Conservation (phyloP, 1,140 invertebrate species). For the Drosophila equinoxialis region DNA sequence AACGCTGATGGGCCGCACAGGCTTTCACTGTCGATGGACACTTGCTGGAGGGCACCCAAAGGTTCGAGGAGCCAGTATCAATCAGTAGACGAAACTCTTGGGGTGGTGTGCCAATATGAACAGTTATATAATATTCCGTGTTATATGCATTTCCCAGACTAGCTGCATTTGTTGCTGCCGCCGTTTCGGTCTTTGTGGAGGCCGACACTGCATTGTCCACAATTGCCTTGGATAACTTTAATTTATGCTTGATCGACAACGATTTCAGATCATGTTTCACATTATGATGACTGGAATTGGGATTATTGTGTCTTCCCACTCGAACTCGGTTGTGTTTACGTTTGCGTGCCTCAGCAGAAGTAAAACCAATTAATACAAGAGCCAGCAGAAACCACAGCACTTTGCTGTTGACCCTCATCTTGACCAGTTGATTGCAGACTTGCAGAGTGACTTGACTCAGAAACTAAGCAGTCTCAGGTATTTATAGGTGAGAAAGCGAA, state of each 20-base stretch:
- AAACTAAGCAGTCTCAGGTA: constrained; percentile 33
- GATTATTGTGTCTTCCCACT: constrained; percentile 31
- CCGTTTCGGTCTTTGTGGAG: too few relatives aligned
- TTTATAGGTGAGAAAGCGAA: constrained; percentile 30
- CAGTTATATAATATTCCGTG: constrained; percentile 97
- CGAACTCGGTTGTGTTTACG: constrained; percentile 11
- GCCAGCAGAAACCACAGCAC: constrained; percentile 19
- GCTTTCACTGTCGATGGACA: constrained; percentile 90
- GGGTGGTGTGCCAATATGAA: constrained; percentile 94
- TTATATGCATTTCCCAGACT: constrained; percentile 84
- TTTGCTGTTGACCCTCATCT: constrained; percentile 24
- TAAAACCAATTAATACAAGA: background rate
- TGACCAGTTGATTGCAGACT: background rate
- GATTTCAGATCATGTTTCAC: constrained; percentile 34
- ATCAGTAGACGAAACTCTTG: constrained; percentile 91
- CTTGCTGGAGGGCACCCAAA: constrained; percentile 99
- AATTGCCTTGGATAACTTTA: background rate
- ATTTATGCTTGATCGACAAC: constrained; percentile 35
- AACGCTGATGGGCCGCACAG: constrained; percentile 90
- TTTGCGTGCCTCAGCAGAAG: background rate
- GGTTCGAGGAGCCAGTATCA: constrained; percentile 98
- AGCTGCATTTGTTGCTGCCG: background rate
- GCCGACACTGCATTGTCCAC: background rate
- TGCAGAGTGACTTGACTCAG: constrained; percentile 19
- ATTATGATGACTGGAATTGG: constrained; percentile 22